phyloP scores from a whole-genome alignment of 2,113 vertebrate species.

The Oxygymnocypris stewartii region DNA sequence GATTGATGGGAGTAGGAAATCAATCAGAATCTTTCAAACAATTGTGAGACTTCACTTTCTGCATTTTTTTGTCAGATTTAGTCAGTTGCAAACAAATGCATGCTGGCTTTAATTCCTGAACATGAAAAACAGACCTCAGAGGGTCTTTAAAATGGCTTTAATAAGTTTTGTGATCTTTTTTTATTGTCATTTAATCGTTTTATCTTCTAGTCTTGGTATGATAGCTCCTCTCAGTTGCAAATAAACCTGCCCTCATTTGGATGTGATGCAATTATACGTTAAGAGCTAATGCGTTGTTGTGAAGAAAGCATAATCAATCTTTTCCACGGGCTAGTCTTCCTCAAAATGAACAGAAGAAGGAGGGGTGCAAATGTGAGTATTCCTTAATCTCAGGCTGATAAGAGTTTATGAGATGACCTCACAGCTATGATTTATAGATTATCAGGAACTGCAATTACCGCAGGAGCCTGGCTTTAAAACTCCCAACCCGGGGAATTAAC shows the following conservation, averaged over 20 bases:
- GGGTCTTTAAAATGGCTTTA: not conserved
- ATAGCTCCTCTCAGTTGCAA: conserved; percentile 2
- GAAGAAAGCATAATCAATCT: conserved; percentile 77
- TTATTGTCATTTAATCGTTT: conserved; percentile 31
- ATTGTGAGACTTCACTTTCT: not conserved
- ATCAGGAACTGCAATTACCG: conserved; percentile 75
- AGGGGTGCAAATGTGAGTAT: conserved; percentile 62
- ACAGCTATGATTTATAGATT: conserved; percentile 80
- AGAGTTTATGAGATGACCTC: conserved; percentile 79
- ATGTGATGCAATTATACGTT: conserved; percentile 65
- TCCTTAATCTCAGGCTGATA: conserved; percentile 65
- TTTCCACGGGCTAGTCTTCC: conserved; percentile 67
- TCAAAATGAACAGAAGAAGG: conserved; percentile 69
- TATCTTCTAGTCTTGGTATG: not conserved
- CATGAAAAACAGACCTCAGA: not conserved
- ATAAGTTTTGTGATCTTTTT: not conserved
- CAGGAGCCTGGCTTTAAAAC: conserved; percentile 75
- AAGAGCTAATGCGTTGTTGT: conserved; percentile 77
- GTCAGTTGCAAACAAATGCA: not conserved
- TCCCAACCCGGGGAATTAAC: conserved; percentile 75
- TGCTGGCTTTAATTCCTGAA: not conserved
- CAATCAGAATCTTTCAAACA: not conserved
- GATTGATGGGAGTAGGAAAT: not conserved
- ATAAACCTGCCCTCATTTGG: conserved; percentile 40
- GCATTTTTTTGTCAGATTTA: not conserved